Evolutionary conservation across 2,797 vertebrate genomes (phyloP), one percentile per base, ranked within the genome.

Genomic region (Myripristis jacobus): DNA sequence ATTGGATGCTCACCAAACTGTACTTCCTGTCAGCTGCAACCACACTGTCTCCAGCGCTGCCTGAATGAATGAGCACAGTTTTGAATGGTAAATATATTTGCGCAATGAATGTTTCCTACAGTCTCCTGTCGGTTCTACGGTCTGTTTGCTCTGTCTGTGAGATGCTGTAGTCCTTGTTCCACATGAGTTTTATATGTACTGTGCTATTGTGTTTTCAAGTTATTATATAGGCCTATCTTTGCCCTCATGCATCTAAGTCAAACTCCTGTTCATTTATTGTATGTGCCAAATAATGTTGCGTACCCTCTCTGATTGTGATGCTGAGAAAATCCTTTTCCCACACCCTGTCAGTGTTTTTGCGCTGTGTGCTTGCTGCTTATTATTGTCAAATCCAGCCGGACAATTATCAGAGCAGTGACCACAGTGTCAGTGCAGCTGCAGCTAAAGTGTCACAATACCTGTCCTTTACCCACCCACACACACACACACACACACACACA

Each of bases 321-420:
- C 3, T n/a, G 11, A 29, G 1, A 21, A 46, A 19, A 21, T 3
- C 21, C 41, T 18, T 52, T 47, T 22, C 6, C 25, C 13, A 6
- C 3, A 10, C 3, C 3, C 52, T 57, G 52, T 55, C 53, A n/a
- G 4, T 38, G 29, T 3, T 1, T 27, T 64, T 6, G 2, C 15
- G 5, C 24, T 31, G 29, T 31, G 21, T 38, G 10, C 54, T 62
- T 65, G 51, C 53, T 75, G 50, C 72, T 51, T 81, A 66, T 74
- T 58, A 71, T 58, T 75, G 62, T 47, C 73, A 3, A 71, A n/a
- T 10, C 41, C 48, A 27, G 44, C 24, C 38, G 10, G 58, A 62
- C 60, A 66, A 58, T 82, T 73, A 76, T 61, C 63, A 54, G 58
- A 83, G 61, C 72, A 64, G 59, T 76, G 75, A 72, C 82, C 57